phyloP scores from a whole-genome alignment of 2,797 vertebrate genomes.

The Loris lydekkerianus region DNA sequence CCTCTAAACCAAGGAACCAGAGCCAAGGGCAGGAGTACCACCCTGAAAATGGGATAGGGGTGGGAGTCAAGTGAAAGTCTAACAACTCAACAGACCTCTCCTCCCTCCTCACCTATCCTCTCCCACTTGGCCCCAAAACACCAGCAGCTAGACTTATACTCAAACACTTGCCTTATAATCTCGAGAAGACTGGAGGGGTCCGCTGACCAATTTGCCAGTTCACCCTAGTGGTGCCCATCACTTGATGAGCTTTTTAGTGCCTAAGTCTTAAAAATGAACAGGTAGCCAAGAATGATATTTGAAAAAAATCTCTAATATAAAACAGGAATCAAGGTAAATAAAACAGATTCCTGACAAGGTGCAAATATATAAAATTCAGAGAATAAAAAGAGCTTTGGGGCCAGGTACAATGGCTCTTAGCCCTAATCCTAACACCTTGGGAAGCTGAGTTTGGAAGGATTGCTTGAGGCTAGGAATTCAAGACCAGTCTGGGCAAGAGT shows the following conservation, averaged over 20 bases:
- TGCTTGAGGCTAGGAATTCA: too few relatives aligned
- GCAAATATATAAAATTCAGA: not conserved
- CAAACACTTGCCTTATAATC: not conserved
- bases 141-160: not conserved
- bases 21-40: not conserved
- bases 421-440: too few relatives aligned
- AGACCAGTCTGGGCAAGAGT: too few relatives aligned
- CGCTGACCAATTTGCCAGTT: not conserved
- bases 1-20: not conserved
- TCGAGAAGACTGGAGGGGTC: not conserved
- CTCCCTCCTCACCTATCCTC: not conserved
- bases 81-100: not conserved
- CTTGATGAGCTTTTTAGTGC: not conserved
- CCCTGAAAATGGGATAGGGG: not conserved
- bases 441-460: too few relatives aligned
- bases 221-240: not conserved
- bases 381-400: not conserved
- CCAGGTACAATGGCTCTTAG: too few relatives aligned
- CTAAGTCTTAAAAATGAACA: constrained; percentile 28
- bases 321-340: constrained; percentile 51
- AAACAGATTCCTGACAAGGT: constrained; percentile 2
- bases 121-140: not conserved
- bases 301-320: not conserved
- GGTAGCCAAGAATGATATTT: not conserved
- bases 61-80: not conserved